These are phyloP conservation scores for Seira sanloemensis DNA, from an alignment of 2,888 invertebrate species.

Conservation along the genomic window DNA sequence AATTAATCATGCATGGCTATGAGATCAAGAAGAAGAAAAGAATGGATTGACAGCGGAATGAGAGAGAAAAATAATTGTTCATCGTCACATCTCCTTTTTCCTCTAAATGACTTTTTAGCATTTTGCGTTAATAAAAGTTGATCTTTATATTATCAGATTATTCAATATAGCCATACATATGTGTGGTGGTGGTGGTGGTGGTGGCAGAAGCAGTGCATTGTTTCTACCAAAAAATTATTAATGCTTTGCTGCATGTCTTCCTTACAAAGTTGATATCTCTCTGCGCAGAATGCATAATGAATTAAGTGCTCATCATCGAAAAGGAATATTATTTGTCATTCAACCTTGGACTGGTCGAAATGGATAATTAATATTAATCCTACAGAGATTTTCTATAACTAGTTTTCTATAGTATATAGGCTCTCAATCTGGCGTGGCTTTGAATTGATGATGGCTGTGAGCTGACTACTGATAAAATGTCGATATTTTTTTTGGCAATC, in stretches of 20 bases:
- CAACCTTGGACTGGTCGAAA: conserved; percentile 68
- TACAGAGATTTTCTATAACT: conserved; percentile 10
- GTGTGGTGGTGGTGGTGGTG: background rate
- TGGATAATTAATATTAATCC: conserved; percentile 68
- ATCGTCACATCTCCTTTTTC: conserved; percentile 19
- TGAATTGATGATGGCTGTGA: background rate
- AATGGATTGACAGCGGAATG: conserved; percentile 59
- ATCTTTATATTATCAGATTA: conserved; percentile 6
- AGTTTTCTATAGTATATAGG: background rate
- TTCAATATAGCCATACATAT: background rate
- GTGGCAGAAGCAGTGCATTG: background rate
- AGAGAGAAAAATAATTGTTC: conserved; percentile 29
- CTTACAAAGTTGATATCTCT: background rate
- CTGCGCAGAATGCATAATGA: conserved; percentile 56
- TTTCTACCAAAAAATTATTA: conserved; percentile 40
- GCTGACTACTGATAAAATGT: conserved; percentile 9
- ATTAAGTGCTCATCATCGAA: conserved; percentile 23
- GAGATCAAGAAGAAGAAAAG: conserved; percentile 54
- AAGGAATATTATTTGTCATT: conserved; percentile 59
- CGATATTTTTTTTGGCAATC: background rate
- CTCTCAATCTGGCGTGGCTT: background rate
- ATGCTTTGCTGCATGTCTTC: conserved; percentile 40
- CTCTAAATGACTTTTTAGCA: conserved; percentile 52
- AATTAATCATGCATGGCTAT: conserved; percentile 70
- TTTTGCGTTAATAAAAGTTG: conserved; percentile 41